These are phyloP conservation scores for Aleiodes testaceus DNA, from an alignment of 2,888 invertebrate species.

Conservation along the genomic window DNA sequence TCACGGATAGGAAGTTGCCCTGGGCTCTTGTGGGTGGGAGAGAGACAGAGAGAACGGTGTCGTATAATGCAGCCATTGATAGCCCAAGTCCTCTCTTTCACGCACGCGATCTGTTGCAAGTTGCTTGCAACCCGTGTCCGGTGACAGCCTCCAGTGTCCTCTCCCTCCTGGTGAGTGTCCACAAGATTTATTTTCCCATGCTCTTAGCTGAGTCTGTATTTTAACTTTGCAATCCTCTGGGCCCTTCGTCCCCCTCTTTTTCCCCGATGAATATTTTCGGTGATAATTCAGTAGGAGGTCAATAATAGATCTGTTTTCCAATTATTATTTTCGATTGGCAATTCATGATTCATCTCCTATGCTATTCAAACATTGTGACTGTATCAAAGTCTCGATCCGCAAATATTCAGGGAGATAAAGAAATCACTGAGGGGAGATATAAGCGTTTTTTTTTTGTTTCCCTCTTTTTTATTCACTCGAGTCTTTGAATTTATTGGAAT, in stretches of 20 bases:
- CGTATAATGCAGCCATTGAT: conserved; percentile 71
- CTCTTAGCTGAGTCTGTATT: conserved; percentile 51
- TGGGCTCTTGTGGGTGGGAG: not conserved
- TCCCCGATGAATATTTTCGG: not conserved
- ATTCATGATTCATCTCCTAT: not conserved
- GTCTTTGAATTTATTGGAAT: no score
- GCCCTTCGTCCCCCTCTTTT: not conserved
- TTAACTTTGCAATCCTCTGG: conserved; percentile 51
- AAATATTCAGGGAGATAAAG: conserved; percentile 6
- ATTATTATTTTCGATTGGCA: not conserved
- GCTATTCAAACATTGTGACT: conserved; percentile 11
- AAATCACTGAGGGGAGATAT: not conserved
- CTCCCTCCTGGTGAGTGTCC: conserved; percentile 63
- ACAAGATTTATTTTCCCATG: conserved; percentile 72
- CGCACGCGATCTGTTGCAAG: conserved; percentile 71
- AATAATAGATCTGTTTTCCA: not conserved
- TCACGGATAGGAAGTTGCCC: conserved; percentile 26
- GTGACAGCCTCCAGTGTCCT: conserved; percentile 70
- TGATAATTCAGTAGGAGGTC: not conserved
- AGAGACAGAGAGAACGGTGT: conserved; percentile 50
- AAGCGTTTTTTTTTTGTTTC: not conserved
- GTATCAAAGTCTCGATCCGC: conserved; percentile 8
- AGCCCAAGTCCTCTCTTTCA: conserved; percentile 68
- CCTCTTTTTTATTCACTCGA: not conserved
- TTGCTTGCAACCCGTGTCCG: conserved; percentile 70